Evolutionary conservation across 2,113 vertebrate genomes (phyloP).

Genomic region (Nothobranchius kuhntae): DNA sequence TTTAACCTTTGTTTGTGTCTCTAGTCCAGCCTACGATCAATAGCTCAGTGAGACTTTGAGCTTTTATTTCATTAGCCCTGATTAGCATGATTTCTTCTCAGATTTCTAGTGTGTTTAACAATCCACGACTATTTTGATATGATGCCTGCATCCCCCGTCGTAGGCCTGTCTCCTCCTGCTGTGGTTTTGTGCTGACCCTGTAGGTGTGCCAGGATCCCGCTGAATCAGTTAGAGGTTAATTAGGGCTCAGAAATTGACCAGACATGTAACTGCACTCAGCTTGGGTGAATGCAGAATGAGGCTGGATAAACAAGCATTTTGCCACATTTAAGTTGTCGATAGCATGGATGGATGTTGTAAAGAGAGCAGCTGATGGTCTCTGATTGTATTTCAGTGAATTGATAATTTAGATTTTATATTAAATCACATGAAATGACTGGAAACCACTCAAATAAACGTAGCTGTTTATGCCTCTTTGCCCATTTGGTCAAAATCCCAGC

Average conservation of each 20-base stretch:
- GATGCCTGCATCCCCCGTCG: slow-evolving; percentile 4
- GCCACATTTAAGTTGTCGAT: not conserved
- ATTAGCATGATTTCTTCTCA: not conserved
- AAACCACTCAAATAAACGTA: slow-evolving; percentile 26
- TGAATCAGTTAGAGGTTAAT: slow-evolving; percentile 59
- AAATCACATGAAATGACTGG: too few relatives aligned
- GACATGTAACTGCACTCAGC: slow-evolving; percentile 19
- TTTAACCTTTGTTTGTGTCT: slow-evolving; percentile 3
- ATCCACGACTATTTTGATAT: not conserved
- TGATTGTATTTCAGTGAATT: slow-evolving; percentile 9
- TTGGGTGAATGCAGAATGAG: not conserved
- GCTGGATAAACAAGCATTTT: slow-evolving; percentile 8
- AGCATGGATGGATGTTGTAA: not conserved
- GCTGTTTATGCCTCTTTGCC: slow-evolving; percentile 13
- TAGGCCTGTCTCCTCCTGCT: not conserved
- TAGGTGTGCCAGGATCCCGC: slow-evolving; percentile 41
- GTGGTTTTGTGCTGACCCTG: slow-evolving; percentile 19
- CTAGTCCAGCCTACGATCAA: slow-evolving; percentile 5
- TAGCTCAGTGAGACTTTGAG: not conserved
- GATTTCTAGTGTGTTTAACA: not conserved
- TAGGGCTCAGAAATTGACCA: slow-evolving; percentile 46
- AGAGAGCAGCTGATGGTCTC: not conserved
- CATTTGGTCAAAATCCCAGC: slow-evolving; percentile 5
- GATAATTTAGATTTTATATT: too few relatives aligned
- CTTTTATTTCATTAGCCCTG: not conserved